Percentiles rank a stretch among this genome's conserved stretches.
Evolutionary conservation across 1,140 invertebrate genomes (phyloP).

Genomic region (Triops longicaudatus): DNA sequence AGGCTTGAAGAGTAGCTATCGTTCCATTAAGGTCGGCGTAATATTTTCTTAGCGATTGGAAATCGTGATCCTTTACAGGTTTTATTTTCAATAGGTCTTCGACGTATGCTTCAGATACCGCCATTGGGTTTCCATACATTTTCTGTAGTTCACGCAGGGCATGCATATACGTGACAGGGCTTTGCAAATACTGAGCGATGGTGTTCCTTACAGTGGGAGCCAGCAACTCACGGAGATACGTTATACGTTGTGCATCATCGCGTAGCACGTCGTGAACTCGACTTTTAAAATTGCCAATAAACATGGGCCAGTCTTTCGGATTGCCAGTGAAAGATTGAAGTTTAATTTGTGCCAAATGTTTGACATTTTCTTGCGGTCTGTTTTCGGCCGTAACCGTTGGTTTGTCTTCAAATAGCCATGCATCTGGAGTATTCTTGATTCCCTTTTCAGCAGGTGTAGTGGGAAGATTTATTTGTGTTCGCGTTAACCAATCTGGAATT

Average conservation of each 20-base stretch:
- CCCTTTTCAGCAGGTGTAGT: not conserved
- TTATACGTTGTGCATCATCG: not conserved
- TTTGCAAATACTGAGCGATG: not conserved
- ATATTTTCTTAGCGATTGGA: not conserved
- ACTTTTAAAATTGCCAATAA: not conserved
- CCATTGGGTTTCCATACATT: not conserved
- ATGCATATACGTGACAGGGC: not conserved
- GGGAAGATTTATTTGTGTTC: not conserved
- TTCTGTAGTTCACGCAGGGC: not conserved
- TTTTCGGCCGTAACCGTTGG: not conserved
- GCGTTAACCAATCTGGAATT: not conserved
- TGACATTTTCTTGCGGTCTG: not conserved
- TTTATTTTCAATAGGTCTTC: not conserved
- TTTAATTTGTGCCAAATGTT: not conserved
- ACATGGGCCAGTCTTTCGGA: slow-evolving; percentile 9
- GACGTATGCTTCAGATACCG: slow-evolving; percentile 1
- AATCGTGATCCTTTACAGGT: slow-evolving; percentile 10
- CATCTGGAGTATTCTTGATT: not conserved
- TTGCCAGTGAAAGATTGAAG: not conserved
- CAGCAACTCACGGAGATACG: not conserved
- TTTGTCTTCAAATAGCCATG: slow-evolving; percentile 7
- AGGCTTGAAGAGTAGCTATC: not conserved
- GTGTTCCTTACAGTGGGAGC: not conserved
- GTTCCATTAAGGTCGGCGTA: not conserved
- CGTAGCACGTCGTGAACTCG: not conserved